Conservation (phyloP, 2,113 vertebrate genomes). For the Stercorarius parasiticus region DNA sequence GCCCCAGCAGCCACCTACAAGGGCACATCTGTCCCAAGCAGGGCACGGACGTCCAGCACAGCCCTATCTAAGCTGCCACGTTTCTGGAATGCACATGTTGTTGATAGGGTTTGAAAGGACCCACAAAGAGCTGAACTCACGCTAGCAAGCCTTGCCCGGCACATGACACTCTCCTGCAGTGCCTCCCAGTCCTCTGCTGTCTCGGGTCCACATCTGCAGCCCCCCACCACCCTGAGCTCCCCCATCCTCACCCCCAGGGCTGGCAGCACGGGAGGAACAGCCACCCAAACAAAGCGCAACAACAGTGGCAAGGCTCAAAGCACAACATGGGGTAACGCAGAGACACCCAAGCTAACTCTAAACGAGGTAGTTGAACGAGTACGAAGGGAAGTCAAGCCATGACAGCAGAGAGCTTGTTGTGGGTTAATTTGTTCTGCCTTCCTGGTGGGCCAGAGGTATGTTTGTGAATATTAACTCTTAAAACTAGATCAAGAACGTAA, state of each 20-base stretch:
- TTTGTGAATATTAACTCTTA: not conserved
- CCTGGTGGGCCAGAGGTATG: not conserved
- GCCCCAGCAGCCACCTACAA: not conserved
- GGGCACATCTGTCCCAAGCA: accelerated
- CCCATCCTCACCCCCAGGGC: accelerated
- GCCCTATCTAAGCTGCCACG: not conserved
- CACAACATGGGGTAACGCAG: not conserved
- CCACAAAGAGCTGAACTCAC: not conserved
- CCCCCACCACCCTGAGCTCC: accelerated
- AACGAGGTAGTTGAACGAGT: not conserved
- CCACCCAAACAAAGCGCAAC: not conserved
- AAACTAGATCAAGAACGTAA: not conserved
- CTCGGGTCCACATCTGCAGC: not conserved
- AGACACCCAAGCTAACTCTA: not conserved
- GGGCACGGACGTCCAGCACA: not conserved
- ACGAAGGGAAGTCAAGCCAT: not conserved
- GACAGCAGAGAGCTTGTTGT: not conserved
- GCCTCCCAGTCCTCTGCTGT: not conserved
- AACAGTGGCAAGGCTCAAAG: not conserved
- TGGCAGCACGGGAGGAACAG: not conserved
- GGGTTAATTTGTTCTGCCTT: not conserved
- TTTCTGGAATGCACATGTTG: not conserved
- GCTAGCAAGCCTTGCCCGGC: not conserved
- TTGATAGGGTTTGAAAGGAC: not conserved
- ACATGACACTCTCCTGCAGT: not conserved